A percentile compares a stretch with the other conserved stretches of the same genome.
These are phyloP conservation scores for Dipodomys ordii DNA, from an alignment of 2,113 vertebrate species.

Conservation along the genomic window DNA sequence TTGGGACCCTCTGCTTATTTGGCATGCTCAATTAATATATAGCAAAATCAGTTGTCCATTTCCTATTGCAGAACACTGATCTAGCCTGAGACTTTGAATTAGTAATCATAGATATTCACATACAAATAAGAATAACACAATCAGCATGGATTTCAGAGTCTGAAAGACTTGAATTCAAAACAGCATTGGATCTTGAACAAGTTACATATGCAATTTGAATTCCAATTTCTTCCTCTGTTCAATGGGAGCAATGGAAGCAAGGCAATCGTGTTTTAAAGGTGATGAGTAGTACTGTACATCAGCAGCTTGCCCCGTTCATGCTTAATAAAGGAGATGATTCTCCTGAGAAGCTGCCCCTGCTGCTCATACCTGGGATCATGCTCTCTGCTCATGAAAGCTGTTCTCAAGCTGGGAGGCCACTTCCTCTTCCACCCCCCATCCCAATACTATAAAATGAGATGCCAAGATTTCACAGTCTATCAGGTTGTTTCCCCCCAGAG, in stretches of 20 bases:
- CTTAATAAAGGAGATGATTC: background rate
- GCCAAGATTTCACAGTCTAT: background rate
- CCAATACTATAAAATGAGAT: background rate
- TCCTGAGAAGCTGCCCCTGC: background rate
- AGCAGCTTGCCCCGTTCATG: background rate
- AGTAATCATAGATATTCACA: conserved; percentile 11
- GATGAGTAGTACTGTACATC: background rate
- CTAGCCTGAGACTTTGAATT: background rate
- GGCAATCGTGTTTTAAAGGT: background rate
- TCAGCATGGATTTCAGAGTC: background rate
- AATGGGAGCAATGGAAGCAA: background rate
- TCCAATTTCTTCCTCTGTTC: background rate
- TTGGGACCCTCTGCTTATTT: background rate
- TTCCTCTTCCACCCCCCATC: background rate
- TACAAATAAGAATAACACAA: background rate
- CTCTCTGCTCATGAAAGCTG: background rate
- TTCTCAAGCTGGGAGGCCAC: background rate
- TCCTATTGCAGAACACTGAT: background rate
- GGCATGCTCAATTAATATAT: background rate
- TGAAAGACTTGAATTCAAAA: background rate
- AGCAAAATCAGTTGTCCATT: background rate
- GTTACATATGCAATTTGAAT: background rate
- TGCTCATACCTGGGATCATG: rapidly evolving
- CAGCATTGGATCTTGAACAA: background rate
- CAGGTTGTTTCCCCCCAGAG: background rate